Evolutionary conservation across 2,888 invertebrate species (phyloP), one percentile per base, ranked within the genome.

Genomic region (Orchesella flavescens): DNA sequence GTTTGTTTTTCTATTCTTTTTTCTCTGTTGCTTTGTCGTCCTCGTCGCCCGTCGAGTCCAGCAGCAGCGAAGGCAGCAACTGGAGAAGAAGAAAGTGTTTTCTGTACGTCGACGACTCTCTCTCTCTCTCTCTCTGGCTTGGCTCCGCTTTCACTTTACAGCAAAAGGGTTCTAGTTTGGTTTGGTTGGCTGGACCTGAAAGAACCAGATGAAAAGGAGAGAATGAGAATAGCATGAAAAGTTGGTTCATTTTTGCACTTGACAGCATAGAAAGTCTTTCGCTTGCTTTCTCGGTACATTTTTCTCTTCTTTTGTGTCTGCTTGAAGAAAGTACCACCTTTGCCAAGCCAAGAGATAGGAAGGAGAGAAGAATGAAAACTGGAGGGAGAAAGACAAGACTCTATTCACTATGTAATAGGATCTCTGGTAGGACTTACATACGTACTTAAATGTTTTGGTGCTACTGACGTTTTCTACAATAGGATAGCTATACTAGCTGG

Each of bases 201-300:
- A 15, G 19, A 72, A 72, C 19, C 55, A 65, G 24, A 34, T 10
- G 61, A 63, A 15, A 72, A 53, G 1, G 49, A 59, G 57, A 71
- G 71, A 59, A 71, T 19, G 44, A 10, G 63, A 21, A 34, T 44
- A 21, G 63, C 19, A 49, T 73, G 19, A 66, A 68, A 66, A 66
- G 24, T 68, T 77, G 46, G 77, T 77, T 77, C 59, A 69, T 55
- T 77, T 77, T 77, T 69, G 77, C 77, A 69, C 69, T 77, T 77
- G 77, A 77, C 68, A 77, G 77, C 24, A 69, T 69, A 77, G 5
- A 17, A 46, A 66, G 43, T 44, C 66, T 44, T 15, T 17, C 46
- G n/a, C 46, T 19, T 19, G 17, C 66, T n/a, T 15, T 46, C 66
- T 17, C 19, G 17, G 12, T 49, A 49, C 49, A 49, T 15, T 49